Evolutionary conservation across 1,140 invertebrate genomes (phyloP), one percentile per base, ranked within the genome.

Genomic region (Galendromus occidentalis): DNA sequence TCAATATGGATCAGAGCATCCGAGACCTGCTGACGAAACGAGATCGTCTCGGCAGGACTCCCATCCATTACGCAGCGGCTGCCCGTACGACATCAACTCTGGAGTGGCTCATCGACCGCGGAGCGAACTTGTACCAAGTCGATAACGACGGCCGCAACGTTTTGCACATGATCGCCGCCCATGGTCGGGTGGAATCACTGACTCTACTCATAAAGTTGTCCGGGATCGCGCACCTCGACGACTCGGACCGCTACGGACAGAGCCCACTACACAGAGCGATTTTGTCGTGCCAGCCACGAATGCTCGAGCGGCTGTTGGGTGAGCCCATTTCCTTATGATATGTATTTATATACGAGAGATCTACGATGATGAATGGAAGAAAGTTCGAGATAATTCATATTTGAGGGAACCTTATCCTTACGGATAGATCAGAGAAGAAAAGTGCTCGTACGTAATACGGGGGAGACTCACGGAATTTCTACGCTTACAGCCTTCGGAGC

Each of bases 21-120:
- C 51, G 51, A 33, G 51, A 59, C 25, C 25, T 33, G 2, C 14
- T 59, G 2, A 2, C 51, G 2, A 25, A 59, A 25, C 14, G 51
- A 9, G 80, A 81, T 70, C 69, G 72, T 20, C 67, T 75, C 42
- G 71, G 74, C 6, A 73, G 79, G 67, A 67, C 72, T n/a, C 76
- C 75, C 0, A 74, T 80, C 30, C 80, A 82, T 71, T 81, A 78
- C 72, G 79, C 80, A 44, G 76, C 79, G 29, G 78, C 73, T 6
- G 80, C 78, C 71, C 70, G 74, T 47, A 75, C 75, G 20, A 72
- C 74, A n/a, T 76, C 70, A 17, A 76, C 78, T 6, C 67, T 81
- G 30, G 75, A 80, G 66, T 73, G 74, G 51, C 70, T 81, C 0
- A 66, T 80, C 1, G 66, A 73, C 65, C 73, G 73, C 70, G 67